These are phyloP conservation scores for Semnopithecus entellus DNA, from an alignment of 2,113 vertebrate species.

Conservation along the genomic window DNA sequence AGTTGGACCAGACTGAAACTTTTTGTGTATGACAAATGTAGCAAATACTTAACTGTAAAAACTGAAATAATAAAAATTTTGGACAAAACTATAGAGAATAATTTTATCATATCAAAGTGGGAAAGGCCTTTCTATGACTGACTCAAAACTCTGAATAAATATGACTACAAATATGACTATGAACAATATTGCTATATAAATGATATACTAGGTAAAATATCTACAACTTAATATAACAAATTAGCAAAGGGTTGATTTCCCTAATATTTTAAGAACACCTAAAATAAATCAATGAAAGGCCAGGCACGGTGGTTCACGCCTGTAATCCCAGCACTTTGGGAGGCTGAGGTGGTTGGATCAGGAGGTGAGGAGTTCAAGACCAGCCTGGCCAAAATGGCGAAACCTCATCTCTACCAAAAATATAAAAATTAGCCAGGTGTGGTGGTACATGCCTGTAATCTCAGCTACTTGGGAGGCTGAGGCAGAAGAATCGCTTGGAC, in stretches of 20 bases:
- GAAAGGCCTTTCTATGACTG: not conserved
- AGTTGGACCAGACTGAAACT: not conserved
- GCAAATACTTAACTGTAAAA: not conserved
- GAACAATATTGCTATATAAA: not conserved
- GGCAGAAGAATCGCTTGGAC: too few species aligned
- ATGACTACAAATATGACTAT: not conserved
- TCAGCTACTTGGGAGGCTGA: too few species aligned
- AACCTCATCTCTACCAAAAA: too few species aligned
- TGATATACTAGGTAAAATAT: not conserved
- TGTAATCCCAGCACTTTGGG: too few species aligned
- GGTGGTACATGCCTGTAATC: too few species aligned
- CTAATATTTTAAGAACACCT: not conserved
- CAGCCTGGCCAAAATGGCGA: too few species aligned
- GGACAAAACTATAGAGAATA: not conserved
- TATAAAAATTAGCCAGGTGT: too few species aligned
- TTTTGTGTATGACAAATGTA: not conserved
- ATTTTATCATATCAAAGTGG: not conserved
- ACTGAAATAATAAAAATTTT: not conserved
- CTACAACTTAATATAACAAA: not conserved
- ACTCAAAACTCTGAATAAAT: slow-evolving; percentile 14
- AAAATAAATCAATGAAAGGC: not conserved
- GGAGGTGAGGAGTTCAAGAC: too few species aligned
- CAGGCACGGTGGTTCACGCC: too few species aligned
- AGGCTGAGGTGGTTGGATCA: too few species aligned
- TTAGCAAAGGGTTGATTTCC: not conserved